Conservation (phyloP, 2,888 invertebrate genomes). For the Mesopsocus fuscifrons region DNA sequence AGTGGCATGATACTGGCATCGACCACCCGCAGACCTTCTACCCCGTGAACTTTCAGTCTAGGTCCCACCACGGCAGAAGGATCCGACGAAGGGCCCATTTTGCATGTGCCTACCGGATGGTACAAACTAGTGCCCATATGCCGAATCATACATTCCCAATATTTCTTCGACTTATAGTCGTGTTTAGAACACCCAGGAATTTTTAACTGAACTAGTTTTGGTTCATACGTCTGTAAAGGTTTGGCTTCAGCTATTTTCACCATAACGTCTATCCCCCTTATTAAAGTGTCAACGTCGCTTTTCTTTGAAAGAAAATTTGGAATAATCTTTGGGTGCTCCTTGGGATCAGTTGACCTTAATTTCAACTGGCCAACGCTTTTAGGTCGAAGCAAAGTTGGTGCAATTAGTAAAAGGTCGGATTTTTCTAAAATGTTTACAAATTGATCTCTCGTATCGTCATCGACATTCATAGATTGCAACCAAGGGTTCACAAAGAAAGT, state of each 20-base stretch:
- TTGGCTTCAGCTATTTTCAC: conserved; percentile 25
- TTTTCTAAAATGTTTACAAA: conserved; percentile 21
- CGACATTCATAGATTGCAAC: background rate
- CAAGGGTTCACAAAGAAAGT: conserved; percentile 3
- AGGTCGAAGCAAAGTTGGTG: conserved; percentile 27
- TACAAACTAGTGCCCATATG: conserved; percentile 35
- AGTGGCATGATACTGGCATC: conserved; percentile 33
- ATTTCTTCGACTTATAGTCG: conserved; percentile 25
- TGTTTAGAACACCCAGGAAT: conserved; percentile 24
- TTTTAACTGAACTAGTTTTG: conserved; percentile 22
- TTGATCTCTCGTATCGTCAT: conserved; percentile 19
- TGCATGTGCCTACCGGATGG: conserved; percentile 48
- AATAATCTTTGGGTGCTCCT: conserved; percentile 36
- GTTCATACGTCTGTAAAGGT: conserved; percentile 24
- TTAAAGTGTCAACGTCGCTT: conserved; percentile 32
- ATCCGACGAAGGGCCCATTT: conserved; percentile 38
- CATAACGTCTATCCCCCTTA: conserved; percentile 28
- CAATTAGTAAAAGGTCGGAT: conserved; percentile 24
- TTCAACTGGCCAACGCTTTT: conserved; percentile 35
- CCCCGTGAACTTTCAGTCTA: conserved; percentile 31
- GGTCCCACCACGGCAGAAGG: conserved; percentile 30
- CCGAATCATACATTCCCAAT: conserved; percentile 36
- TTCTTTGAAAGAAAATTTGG: conserved; percentile 39
- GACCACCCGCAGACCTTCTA: conserved; percentile 31
- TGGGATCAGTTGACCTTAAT: conserved; percentile 33